Evolutionary conservation across 2,797 vertebrate species (phyloP).

Genomic region (Cheirogaleus major): DNA sequence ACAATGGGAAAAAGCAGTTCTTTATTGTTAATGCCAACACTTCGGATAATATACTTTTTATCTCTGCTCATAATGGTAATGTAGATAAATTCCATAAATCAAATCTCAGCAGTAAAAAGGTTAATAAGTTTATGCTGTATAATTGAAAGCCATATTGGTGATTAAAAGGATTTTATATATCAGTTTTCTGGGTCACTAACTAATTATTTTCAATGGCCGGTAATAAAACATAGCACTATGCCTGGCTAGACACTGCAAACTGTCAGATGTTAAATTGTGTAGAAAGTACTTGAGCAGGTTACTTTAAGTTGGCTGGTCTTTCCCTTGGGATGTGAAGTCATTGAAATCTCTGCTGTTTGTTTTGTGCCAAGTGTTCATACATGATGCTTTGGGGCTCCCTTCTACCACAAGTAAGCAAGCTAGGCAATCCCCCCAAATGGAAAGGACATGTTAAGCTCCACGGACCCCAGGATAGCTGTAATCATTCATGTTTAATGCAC

Average conservation of each 20-base stretch:
- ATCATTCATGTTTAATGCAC: constrained; percentile 81
- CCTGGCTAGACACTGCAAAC: constrained; percentile 77
- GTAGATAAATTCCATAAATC: constrained; percentile 87
- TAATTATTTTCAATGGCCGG: constrained; percentile 88
- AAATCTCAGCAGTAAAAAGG: constrained; percentile 88
- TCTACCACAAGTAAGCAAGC: constrained; percentile 68
- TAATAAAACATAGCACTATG: constrained; percentile 83
- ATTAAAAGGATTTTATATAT: constrained; percentile 89
- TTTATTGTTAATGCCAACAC: constrained; percentile 77
- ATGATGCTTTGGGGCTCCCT: constrained; percentile 62
- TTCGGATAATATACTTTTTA: constrained; percentile 76
- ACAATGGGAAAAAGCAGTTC: constrained; percentile 56
- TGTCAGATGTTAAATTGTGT: constrained; percentile 69
- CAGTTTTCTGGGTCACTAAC: constrained; percentile 88
- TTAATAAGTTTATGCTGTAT: constrained; percentile 88
- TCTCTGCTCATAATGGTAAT: constrained; percentile 81
- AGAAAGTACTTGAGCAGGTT: constrained; percentile 56
- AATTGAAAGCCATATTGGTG: constrained; percentile 90
- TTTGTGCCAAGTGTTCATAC: constrained; percentile 57
- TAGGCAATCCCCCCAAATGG: constrained; percentile 75
- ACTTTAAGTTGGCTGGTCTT: constrained; percentile 55
- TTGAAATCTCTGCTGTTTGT: background rate
- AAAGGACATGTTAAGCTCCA: constrained; percentile 58
- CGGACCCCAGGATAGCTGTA: constrained; percentile 68
- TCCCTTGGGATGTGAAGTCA: background rate